Percentiles rank a stretch among this genome's conserved stretches.
Conservation (phyloP, 2,113 vertebrate genomes). For the Benitochromis conjunctus region DNA sequence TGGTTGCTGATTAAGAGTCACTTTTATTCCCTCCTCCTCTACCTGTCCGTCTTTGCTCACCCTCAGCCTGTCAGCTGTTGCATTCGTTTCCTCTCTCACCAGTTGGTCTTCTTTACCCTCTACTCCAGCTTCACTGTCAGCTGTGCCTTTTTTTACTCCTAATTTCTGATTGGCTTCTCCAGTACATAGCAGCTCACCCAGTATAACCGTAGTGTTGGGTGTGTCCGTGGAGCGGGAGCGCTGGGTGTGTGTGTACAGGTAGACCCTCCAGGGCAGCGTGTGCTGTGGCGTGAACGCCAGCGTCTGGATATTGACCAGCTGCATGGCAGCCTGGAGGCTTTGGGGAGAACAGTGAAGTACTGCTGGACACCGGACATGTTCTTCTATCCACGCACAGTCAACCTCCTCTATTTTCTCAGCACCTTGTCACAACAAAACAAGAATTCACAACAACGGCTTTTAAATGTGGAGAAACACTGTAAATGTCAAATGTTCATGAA, state of each 20-base stretch:
- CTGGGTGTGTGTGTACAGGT: conserved; percentile 79
- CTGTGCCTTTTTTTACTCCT: not conserved
- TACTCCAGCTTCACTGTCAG: not conserved
- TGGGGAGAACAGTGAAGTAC: conserved; percentile 64
- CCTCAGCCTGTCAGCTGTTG: not conserved
- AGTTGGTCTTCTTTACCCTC: not conserved
- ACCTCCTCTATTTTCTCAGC: conserved; percentile 41
- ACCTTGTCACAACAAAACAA: conserved; percentile 9
- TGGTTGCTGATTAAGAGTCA: conserved; percentile 81
- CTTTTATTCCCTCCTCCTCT: conserved; percentile 46
- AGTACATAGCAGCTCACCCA: conserved; percentile 80
- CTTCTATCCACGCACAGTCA: conserved; percentile 73
- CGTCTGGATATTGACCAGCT: conserved; percentile 86
- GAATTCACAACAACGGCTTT: not conserved
- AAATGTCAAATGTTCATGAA: not conserved
- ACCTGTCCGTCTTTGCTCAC: not conserved
- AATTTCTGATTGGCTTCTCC: not conserved
- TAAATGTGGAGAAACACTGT: not conserved
- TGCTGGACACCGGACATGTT: conserved; percentile 58
- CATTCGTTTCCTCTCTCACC: not conserved
- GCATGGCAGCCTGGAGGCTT: conserved; percentile 83
- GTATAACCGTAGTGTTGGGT: conserved; percentile 66
- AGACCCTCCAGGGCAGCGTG: conserved; percentile 85
- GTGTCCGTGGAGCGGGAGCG: not conserved
- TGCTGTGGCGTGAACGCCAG: conserved; percentile 84